Base-by-base conservation (phyloP, 2,113 vertebrate genomes). In the Gambusia holbrooki region DNA sequence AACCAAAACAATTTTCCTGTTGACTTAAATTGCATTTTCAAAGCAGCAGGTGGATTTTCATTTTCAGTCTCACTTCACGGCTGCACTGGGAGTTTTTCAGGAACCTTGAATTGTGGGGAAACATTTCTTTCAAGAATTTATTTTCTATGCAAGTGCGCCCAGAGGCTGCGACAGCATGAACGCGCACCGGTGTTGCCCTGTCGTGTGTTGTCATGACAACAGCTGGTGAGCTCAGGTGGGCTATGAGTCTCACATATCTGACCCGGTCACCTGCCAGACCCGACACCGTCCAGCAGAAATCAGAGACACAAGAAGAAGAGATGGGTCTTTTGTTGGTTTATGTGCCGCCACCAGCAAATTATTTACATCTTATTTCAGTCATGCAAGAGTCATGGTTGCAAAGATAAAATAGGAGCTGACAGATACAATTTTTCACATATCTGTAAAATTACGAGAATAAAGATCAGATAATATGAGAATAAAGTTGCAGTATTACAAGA, bases 201-300 rank as follows among this genome's bases (percentile, higher is more conserved):
- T 77, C 71, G 29, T 71, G 29, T 27, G 89, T 91, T 67, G 85
- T 42, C 87, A 90, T 91, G 84, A 88, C 69, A 93, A 90, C 89
- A n/a, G 81, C 40, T 54, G 48, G 75, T 37, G 87, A 83, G 86
- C 85, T 88, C 90, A 89, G 90, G 89, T 91, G 82, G 90, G 37
- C 17, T 3, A 42, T 62, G 79, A 78, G 51, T 68, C 74, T 89
- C 62, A 76, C 19, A 54, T 80, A 82, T 88, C 61, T 83, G 79
- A 77, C 71, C 78, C 37, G 8, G 80, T 85, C 88, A 90, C 79
- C 79, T 85, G 86, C 74, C 71, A 71, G 84, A 67, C 76, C 77
- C 69, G 80, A 81, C 61, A 69, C 12, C 4, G 68, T 80, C 68
- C 15, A 0, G 10, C 33, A 76, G 84, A 83, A 86, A 87, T 80